Conservation (phyloP, 2,797 vertebrate genomes). For the Pelochelys cantorii region DNA sequence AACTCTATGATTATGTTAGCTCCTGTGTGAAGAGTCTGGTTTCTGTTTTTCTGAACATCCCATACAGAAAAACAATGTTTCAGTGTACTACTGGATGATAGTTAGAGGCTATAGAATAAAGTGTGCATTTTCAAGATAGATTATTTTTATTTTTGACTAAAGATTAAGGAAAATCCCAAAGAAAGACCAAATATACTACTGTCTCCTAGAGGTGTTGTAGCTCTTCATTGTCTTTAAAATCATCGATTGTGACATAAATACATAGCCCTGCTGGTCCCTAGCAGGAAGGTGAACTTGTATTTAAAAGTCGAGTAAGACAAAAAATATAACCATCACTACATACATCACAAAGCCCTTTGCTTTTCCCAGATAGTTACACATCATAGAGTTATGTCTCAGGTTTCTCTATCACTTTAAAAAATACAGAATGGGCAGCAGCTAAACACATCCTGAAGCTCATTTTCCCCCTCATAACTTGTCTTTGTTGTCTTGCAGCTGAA, state of each 20-base stretch:
- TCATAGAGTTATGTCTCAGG: neutral
- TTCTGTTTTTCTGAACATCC: neutral
- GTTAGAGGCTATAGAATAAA: neutral
- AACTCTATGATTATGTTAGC: neutral
- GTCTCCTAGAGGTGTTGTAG: neutral
- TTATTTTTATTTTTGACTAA: neutral
- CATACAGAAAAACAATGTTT: neutral
- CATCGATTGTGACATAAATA: neutral
- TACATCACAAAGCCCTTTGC: neutral
- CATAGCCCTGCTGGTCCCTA: neutral
- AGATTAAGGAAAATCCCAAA: neutral
- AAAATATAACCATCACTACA: neutral
- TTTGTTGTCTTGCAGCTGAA: slow-evolving; percentile 69
- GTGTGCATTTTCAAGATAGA: neutral
- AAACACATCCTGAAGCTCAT: neutral
- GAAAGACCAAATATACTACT: neutral
- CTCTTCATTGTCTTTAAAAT: neutral
- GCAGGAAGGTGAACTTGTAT: neutral
- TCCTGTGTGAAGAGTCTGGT: neutral
- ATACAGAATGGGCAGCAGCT: too few species aligned
- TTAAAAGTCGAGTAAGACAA: neutral
- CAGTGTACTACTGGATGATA: neutral
- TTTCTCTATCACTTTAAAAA: neutral
- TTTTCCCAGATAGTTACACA: neutral
- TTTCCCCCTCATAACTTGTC: neutral